These are phyloP conservation scores for Eristalis tenax DNA, from an alignment of 2,888 invertebrate species.

Conservation along the genomic window DNA sequence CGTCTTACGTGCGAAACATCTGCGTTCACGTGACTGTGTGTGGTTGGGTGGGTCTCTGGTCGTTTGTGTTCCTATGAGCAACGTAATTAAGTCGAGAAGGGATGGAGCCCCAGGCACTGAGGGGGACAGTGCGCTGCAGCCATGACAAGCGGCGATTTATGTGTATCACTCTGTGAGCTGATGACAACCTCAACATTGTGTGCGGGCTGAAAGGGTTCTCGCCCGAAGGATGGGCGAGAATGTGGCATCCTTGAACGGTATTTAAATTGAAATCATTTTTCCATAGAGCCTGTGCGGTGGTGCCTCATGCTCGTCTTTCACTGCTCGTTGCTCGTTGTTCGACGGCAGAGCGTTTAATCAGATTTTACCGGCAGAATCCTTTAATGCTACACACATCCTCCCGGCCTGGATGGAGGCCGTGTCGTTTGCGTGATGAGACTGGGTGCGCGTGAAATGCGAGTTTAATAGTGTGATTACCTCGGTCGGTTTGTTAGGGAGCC, in stretches of 20 bases:
- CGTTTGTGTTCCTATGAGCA: slow-evolving; percentile 5
- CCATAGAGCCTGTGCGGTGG: slow-evolving; percentile 3
- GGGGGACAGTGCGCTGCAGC: not conserved
- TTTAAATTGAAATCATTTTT: slow-evolving; percentile 67
- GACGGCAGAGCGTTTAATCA: slow-evolving; percentile 52
- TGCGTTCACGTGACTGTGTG: not conserved
- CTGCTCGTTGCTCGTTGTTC: slow-evolving; percentile 6
- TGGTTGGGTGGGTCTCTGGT: not conserved
- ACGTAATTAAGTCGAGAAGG: slow-evolving; percentile 55
- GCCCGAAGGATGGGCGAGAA: not conserved
- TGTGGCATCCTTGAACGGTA: slow-evolving; percentile 40
- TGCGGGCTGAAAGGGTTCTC: not conserved
- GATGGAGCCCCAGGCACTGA: not conserved
- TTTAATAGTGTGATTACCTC: slow-evolving; percentile 67
- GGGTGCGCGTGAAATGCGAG: slow-evolving; percentile 47
- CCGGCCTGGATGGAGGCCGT: not conserved
- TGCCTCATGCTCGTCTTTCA: not conserved
- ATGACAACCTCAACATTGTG: slow-evolving; percentile 24
- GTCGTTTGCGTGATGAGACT: slow-evolving; percentile 6
- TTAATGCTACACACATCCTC: slow-evolving; percentile 64
- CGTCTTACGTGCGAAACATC: slow-evolving; percentile 7
- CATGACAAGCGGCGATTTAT: slow-evolving; percentile 45
- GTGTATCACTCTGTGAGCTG: slow-evolving; percentile 19
- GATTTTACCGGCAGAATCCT: slow-evolving; percentile 65
- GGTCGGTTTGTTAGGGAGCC: slow-evolving; percentile 29